A percentile compares a stretch with the other conserved stretches of the same genome.
Conservation (phyloP, 2,113 vertebrate genomes). For the Perognathus longimembris region DNA sequence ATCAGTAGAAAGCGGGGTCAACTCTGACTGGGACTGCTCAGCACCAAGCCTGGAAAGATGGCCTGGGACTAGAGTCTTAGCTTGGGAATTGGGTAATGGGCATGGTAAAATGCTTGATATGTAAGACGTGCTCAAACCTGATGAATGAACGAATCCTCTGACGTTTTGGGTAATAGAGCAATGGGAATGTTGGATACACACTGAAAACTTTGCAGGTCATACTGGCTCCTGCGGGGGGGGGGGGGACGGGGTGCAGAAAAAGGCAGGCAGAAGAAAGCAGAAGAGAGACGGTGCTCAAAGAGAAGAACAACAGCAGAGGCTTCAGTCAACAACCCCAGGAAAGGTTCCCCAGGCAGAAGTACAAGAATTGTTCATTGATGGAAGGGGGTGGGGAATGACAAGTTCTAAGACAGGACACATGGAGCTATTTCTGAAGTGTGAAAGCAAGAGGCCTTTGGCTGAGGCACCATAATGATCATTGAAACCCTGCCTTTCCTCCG, state of each 20-base stretch:
- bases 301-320: rapidly evolving
- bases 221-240: not conserved
- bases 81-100: not conserved
- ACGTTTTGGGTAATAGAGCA: rapidly evolving
- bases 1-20: not conserved
- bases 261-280: not conserved
- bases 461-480: not conserved
- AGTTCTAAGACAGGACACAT: rapidly evolving
- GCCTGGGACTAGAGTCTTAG: not conserved
- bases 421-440: not conserved
- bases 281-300: not conserved
- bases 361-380: no score
- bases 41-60: not conserved
- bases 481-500: rapidly evolving
- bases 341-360: not conserved
- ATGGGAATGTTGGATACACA: not conserved
- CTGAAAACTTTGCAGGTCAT: not conserved
- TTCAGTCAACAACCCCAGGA: rapidly evolving
- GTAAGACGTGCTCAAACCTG: no score
- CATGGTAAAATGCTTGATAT: rapidly evolving
- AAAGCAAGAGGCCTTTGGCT: not conserved
- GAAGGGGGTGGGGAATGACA: rapidly evolving
- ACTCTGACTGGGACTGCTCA: not conserved
- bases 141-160: not conserved
- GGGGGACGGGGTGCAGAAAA: no score